A percentile compares a stretch with the other conserved stretches of the same genome.
phyloP scores from a whole-genome alignment of 2,113 vertebrate species.

The Rana temporaria region DNA sequence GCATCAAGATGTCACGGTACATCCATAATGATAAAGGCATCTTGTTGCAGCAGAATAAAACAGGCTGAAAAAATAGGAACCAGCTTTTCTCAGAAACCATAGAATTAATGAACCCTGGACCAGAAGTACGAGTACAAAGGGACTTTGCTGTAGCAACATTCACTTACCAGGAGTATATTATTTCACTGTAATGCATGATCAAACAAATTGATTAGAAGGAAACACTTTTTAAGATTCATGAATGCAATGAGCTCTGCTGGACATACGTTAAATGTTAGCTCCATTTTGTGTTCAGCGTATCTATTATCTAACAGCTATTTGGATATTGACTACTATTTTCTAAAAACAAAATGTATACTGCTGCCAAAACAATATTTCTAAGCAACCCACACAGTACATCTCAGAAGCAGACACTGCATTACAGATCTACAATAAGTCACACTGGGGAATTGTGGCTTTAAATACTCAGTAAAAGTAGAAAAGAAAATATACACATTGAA shows the following conservation, averaged over 20 bases:
- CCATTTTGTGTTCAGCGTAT: too few relatives aligned
- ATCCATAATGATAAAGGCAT: neutral
- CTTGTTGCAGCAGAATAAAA: neutral
- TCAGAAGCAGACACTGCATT: neutral
- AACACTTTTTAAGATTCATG: constrained; percentile 29
- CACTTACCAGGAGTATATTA: constrained; percentile 36
- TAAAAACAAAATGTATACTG: constrained; percentile 4
- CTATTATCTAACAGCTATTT: constrained; percentile 38
- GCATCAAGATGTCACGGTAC: neutral
- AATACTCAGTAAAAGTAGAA: neutral
- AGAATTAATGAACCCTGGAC: constrained; percentile 23
- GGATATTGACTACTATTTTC: constrained; percentile 11
- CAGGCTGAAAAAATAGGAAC: neutral
- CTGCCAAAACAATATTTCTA: neutral
- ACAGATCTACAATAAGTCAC: neutral
- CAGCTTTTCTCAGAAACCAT: neutral
- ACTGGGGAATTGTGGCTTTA: neutral
- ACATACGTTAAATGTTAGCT: constrained; percentile 25
- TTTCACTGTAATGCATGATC: constrained; percentile 37
- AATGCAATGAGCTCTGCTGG: constrained; percentile 21
- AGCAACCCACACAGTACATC: neutral
- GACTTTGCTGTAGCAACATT: constrained; percentile 18
- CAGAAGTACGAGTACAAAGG: constrained; percentile 10
- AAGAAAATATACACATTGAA: neutral
- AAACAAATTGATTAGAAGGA: constrained; percentile 29